Percentiles rank a stretch among this genome's conserved stretches.
These are phyloP conservation scores for Yponomeuta malinellus DNA, from an alignment of 2,888 invertebrate species.

Conservation along the genomic window DNA sequence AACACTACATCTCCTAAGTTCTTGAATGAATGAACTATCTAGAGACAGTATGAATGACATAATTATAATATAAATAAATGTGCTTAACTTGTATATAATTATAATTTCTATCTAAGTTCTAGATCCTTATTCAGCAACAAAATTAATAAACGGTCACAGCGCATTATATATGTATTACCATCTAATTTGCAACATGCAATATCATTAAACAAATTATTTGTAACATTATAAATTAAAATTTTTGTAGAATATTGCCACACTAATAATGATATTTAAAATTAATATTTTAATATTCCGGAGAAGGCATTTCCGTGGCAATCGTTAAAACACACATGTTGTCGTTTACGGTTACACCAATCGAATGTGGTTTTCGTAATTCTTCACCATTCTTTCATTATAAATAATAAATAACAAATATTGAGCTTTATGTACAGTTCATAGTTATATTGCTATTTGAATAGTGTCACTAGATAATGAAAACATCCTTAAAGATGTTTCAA, in stretches of 20 bases:
- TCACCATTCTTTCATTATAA: background rate
- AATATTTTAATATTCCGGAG: background rate
- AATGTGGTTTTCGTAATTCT: constrained; percentile 1
- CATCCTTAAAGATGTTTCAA: background rate
- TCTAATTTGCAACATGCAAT: constrained; percentile 2
- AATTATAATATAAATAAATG: constrained; percentile 1
- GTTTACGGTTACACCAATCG: constrained; percentile 8
- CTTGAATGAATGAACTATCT: background rate
- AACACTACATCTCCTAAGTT: background rate
- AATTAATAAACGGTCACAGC: constrained; percentile 14
- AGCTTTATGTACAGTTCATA: constrained; percentile 13
- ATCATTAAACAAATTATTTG: background rate
- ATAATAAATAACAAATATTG: constrained; percentile 14
- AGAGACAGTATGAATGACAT: background rate
- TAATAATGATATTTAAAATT: background rate
- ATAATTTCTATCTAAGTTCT: constrained; percentile 13
- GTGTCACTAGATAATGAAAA: constrained; percentile 5
- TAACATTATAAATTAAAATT: background rate
- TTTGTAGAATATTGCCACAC: too few relatives aligned
- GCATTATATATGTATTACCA: constrained; percentile 1
- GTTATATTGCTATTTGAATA: constrained; percentile 9
- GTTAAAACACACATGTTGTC: constrained; percentile 5
- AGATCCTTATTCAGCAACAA: constrained; percentile 8
- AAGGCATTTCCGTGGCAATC: constrained; percentile 19
- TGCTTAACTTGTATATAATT: background rate